Conservation (phyloP, 1,140 invertebrate species). For the Antheraea mylitta region DNA sequence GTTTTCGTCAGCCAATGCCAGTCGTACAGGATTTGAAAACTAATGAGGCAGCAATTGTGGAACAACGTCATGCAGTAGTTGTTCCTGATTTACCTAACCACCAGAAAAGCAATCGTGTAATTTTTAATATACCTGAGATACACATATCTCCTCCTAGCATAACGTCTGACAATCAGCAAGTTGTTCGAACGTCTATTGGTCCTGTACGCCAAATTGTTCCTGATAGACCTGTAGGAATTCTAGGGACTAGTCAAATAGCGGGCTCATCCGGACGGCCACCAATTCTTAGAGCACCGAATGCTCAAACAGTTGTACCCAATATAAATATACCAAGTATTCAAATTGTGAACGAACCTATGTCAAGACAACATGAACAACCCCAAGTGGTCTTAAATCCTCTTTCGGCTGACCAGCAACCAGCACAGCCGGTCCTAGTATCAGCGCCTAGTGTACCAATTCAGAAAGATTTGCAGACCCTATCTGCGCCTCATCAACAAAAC, state of each 20-base stretch:
- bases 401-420: not conserved
- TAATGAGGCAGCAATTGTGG: not conserved
- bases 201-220: not conserved
- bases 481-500: not conserved
- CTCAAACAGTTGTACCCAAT: not conserved
- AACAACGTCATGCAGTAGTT: not conserved
- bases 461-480: slow-evolving; percentile 11
- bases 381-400: not conserved
- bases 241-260: slow-evolving; percentile 21
- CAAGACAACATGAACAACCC: not conserved
- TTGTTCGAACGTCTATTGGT: not conserved
- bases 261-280: slow-evolving; percentile 18
- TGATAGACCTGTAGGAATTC: not conserved
- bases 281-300: not conserved
- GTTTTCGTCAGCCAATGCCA: not conserved
- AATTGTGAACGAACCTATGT: not conserved
- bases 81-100: no score
- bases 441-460: not conserved
- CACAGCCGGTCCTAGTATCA: slow-evolving; percentile 8
- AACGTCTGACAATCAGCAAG: not conserved
- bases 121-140: not conserved
- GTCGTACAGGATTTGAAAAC: not conserved
- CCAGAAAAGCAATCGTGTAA: not conserved
- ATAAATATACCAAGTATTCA: not conserved
- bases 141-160: not conserved